Percentiles rank a stretch among this genome's conserved stretches.
These are phyloP conservation scores for Eustalomyia histrio DNA, from an alignment of 2,888 invertebrate species.

Conservation along the genomic window DNA sequence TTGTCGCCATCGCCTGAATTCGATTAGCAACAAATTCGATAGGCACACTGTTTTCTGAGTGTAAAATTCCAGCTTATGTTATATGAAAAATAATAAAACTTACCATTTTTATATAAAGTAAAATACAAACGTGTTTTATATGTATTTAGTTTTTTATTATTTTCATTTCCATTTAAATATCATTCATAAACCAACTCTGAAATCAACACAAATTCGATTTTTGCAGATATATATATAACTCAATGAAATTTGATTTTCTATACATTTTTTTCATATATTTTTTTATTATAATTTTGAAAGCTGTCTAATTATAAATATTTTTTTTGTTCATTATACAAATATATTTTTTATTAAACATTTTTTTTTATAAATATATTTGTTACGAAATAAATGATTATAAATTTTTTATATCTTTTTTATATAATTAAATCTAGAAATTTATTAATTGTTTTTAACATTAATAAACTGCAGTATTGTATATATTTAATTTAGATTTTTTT, in stretches of 20 bases:
- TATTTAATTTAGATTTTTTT: slow-evolving; percentile 3
- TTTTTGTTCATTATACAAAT: slow-evolving; percentile 18
- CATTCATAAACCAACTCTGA: slow-evolving; percentile 58
- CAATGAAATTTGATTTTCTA: slow-evolving; percentile 45
- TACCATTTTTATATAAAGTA: too few species aligned
- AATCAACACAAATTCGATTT: slow-evolving; percentile 23
- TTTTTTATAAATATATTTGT: slow-evolving; percentile 43
- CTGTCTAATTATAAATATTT: slow-evolving; percentile 50
- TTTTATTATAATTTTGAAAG: slow-evolving; percentile 36
- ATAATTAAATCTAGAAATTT: not conserved
- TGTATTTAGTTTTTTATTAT: slow-evolving; percentile 23
- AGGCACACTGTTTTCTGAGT: too few species aligned
- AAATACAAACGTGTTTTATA: not conserved
- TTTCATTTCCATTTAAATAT: slow-evolving; percentile 11
- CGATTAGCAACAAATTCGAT: too few species aligned
- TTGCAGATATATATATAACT: slow-evolving; percentile 1
- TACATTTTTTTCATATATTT: slow-evolving; percentile 25
- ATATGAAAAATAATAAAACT: too few species aligned
- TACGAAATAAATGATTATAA: slow-evolving; percentile 52
- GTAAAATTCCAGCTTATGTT: too few species aligned
- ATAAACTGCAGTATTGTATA: slow-evolving; percentile 15
- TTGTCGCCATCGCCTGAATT: too few species aligned
- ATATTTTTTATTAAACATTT: slow-evolving; percentile 6
- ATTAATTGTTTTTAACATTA: slow-evolving; percentile 18
- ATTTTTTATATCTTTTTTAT: slow-evolving; percentile 19